phyloP scores from a whole-genome alignment of 2,113 vertebrate genomes.

The human (Homo sapiens) region GRCh38 chr7:9804001-9804500 shows the following conservation, averaged over 20 bases:
- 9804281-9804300: not conserved
- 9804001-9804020: not conserved
- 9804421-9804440: not conserved
- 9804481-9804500: not conserved
- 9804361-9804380: not conserved
- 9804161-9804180: not conserved
- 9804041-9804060: not conserved
- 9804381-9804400: not conserved
- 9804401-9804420: conserved; percentile 3
- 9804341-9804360: not conserved
- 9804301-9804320: not conserved
- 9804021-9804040: not conserved
- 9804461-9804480: not conserved
- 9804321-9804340: not conserved
- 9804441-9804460: not conserved
- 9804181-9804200: not conserved
- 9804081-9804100: not conserved
- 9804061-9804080: not conserved
- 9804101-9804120: not conserved
- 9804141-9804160: not conserved
- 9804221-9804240: not conserved
- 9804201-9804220: not conserved
- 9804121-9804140: not conserved
- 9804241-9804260: not conserved
- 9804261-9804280: not conserved